A percentile compares a stretch with the other conserved stretches of the same genome.
Evolutionary conservation across 2,113 vertebrate species (phyloP).

Genomic region (Pungitius pungitius): DNA sequence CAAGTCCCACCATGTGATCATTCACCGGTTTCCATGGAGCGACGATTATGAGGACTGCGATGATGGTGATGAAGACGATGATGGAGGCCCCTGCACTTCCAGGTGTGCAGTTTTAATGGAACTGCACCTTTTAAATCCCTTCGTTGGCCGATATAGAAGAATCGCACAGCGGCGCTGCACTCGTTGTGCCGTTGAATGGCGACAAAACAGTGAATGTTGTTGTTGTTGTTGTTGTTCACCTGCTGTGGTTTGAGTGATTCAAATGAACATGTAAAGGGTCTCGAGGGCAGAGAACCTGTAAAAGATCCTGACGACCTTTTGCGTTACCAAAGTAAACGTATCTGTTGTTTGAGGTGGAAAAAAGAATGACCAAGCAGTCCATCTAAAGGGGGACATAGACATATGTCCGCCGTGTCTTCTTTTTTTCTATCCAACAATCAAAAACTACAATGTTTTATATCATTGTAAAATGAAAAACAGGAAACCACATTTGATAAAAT

Average conservation of each 20-base stretch:
- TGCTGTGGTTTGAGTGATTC: constrained; percentile 39
- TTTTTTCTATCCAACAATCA: neutral
- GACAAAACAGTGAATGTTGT: neutral
- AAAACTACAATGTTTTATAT: neutral
- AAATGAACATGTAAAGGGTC: constrained; percentile 52
- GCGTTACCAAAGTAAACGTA: neutral
- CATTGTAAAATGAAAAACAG: neutral
- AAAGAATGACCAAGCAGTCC: neutral
- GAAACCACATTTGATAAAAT: neutral
- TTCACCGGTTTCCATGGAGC: constrained; percentile 70
- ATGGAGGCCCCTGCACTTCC: constrained; percentile 15
- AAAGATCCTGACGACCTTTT: neutral
- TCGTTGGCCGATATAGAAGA: neutral
- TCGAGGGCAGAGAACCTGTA: neutral
- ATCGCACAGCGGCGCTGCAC: neutral
- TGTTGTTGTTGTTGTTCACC: constrained; percentile 8
- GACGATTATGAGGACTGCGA: neutral
- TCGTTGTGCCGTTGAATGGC: neutral
- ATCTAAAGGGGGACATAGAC: no score
- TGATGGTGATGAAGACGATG: constrained; percentile 1
- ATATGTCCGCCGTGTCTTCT: neutral
- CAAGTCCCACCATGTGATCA: constrained; percentile 55
- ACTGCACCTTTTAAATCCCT: constrained; percentile 31
- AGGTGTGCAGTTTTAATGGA: constrained; percentile 25
- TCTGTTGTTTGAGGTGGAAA: constrained; percentile 10